Evolutionary conservation across 2,888 invertebrate genomes (phyloP).

Genomic region (Ochropacha duplaris): DNA sequence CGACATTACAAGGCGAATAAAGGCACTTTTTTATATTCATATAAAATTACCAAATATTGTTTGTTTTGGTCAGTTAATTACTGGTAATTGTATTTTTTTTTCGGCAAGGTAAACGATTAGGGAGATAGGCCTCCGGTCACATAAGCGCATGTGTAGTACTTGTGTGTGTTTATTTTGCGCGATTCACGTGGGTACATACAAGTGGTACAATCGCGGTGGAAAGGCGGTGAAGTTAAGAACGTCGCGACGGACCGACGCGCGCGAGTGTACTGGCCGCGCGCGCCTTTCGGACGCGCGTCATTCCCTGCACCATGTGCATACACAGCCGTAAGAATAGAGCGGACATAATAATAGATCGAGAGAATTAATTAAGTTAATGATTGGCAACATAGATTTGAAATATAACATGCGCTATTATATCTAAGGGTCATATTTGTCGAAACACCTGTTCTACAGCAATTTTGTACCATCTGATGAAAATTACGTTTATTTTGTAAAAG

Average conservation of each 20-base stretch:
- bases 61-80: not conserved
- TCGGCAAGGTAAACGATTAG: slow-evolving; percentile 11
- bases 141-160: slow-evolving; percentile 20
- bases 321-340: slow-evolving; percentile 56
- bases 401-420: not conserved
- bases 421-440: no score
- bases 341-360: slow-evolving; percentile 50
- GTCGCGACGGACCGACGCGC: slow-evolving; percentile 68
- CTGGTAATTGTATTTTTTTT: slow-evolving; percentile 1
- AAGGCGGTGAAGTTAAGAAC: slow-evolving; percentile 34
- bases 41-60: not conserved
- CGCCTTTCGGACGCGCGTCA: slow-evolving; percentile 61
- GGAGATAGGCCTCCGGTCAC: slow-evolving; percentile 26
- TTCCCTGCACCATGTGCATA: slow-evolving; percentile 62
- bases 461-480: no score
- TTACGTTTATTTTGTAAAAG: no score
- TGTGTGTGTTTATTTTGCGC: slow-evolving; percentile 57
- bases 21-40: slow-evolving; percentile 13
- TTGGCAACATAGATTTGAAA: not conserved
- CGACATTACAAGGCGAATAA: slow-evolving; percentile 31
- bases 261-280: slow-evolving; percentile 76
- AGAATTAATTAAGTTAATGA: not conserved
- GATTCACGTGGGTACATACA: slow-evolving; percentile 60
- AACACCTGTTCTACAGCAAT: no score
- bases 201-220: slow-evolving; percentile 49